phyloP scores from a whole-genome alignment of 2,113 vertebrate species.

The Crotalus helleri region DNA sequence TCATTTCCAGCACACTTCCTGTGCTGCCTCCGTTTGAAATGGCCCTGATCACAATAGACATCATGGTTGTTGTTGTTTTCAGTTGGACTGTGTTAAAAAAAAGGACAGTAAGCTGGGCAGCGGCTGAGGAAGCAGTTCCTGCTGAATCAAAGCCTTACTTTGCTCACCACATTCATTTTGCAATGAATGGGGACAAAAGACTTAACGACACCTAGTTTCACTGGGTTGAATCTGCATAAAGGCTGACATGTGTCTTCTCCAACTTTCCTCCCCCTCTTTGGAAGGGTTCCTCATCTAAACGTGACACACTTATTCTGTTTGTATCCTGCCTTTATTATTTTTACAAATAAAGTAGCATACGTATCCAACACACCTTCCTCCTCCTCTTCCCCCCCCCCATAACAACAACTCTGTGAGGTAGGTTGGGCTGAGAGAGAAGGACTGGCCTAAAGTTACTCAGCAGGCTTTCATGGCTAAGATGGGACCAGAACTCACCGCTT shows the following conservation, averaged over 20 bases:
- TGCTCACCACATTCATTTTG: neutral
- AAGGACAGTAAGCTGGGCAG: neutral
- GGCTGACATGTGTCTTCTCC: neutral
- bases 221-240: neutral
- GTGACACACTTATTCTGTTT: too few species aligned
- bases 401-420: too few species aligned
- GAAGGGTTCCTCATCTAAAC: too few species aligned
- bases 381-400: too few species aligned
- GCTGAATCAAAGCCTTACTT: neutral
- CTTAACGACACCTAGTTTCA: neutral
- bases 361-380: too few species aligned
- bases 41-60: constrained; percentile 50
- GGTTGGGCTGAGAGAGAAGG: too few species aligned
- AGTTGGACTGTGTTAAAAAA: constrained; percentile 13
- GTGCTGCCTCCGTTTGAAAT: constrained; percentile 24
- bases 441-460: too few species aligned
- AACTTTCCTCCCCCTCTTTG: neutral
- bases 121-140: neutral
- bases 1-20: constrained; percentile 56
- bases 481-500: too few species aligned
- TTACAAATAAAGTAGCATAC: too few species aligned
- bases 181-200: neutral
- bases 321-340: too few species aligned
- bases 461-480: too few species aligned
- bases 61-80: neutral